These are phyloP conservation scores for Hycleus cichorii DNA, from an alignment of 1,140 invertebrate genomes.

Conservation along the genomic window DNA sequence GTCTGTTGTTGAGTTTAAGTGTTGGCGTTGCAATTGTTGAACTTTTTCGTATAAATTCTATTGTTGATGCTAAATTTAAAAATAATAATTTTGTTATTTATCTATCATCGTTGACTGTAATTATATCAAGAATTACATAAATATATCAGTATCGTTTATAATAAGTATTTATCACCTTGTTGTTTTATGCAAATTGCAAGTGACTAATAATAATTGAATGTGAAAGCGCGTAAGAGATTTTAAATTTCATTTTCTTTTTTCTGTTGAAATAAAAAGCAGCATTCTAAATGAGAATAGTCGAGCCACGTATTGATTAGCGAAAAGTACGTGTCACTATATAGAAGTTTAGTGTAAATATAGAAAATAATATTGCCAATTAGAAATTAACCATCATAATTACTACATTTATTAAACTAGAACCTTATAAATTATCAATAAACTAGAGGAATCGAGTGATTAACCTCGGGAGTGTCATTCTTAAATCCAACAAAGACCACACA, in stretches of 20 bases:
- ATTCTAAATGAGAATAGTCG: slow-evolving; percentile 21
- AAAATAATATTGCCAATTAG: background rate
- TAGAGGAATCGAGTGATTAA: too few species aligned
- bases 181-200: too few species aligned
- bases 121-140: too few species aligned
- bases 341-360: slow-evolving; percentile 9
- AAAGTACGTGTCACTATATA: slow-evolving; percentile 4
- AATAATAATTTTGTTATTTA: too few species aligned
- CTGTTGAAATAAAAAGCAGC: slow-evolving; percentile 15
- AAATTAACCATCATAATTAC: background rate
- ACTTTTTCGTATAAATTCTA: slow-evolving; percentile 8
- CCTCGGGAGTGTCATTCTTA: too few species aligned
- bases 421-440: too few species aligned
- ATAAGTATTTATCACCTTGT: too few species aligned
- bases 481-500: too few species aligned
- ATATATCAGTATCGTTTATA: too few species aligned
- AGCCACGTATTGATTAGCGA: slow-evolving; percentile 1
- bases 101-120: too few species aligned
- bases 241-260: background rate
- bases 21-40: slow-evolving; percentile 16
- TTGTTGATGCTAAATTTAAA: slow-evolving; percentile 11
- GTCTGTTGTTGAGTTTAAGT: slow-evolving; percentile 17
- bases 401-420: background rate
- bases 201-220: too few species aligned
- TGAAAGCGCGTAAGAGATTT: too few species aligned